Evolutionary conservation across 2,113 vertebrate species (phyloP), one percentile per base, ranked within the genome.

Genomic region (Brachypteracias leptosomus): DNA sequence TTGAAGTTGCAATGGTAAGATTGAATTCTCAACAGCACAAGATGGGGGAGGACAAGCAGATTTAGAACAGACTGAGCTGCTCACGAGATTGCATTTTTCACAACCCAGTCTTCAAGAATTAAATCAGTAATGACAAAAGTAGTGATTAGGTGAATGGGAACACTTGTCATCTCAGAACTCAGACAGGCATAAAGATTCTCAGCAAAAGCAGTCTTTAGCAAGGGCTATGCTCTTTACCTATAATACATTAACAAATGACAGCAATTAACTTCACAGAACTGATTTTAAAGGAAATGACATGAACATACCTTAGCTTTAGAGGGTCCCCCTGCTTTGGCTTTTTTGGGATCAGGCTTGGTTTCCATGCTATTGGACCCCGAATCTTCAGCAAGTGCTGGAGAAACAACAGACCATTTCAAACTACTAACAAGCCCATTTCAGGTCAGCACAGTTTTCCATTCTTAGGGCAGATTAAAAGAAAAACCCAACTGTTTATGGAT

Each of bases 301-400:
- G 40, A 57, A 58, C 62, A 66, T 95, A 99, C 99, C 99, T 99
- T 99, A 83, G 92, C 80, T 98, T 99, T 99, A 88, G 98, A 97
- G 44, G 97, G 92, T 57, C 94, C 98, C 92, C 98, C 98, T 96
- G 97, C 85, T 97, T 98, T 98, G 91, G 97, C 89, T 95, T 99
- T 99, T 98, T 99, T 99, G 2, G 92, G 95, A 94, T 99, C 99
- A 82, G 98, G 97, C 96, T 99, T 99, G 70, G 98, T 79, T 91
- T 99, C 99, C 62, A 93, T 28, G 33, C 40, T 71, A 83, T 76
- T 97, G 22, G 95, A 80, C 31, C 96, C 97, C 28, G 89, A 97
- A 91, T 99, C 99, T 58, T 99, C 99, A 95, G 94, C 92, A 94
- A 97, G 90, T 73, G 95, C 98, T 98, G 77, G 55, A 82, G 63